Evolutionary conservation across 2,797 vertebrate genomes (phyloP).

Genomic region (Platalea minor): DNA sequence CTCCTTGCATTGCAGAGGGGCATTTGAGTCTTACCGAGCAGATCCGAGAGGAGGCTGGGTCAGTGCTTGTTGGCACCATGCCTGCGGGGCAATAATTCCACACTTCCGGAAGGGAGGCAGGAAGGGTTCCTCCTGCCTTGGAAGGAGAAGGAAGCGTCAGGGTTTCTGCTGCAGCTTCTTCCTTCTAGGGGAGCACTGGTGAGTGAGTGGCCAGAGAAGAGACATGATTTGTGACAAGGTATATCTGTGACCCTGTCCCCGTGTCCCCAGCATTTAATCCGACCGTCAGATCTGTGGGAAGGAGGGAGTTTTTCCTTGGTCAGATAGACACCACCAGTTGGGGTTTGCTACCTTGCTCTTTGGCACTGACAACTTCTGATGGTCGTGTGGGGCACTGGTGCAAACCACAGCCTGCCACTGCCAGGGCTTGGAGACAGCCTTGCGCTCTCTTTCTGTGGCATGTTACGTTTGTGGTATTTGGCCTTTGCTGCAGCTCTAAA

Average conservation of each 20-base stretch:
- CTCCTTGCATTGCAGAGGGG: neutral
- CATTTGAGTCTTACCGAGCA: neutral
- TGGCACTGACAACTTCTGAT: neutral
- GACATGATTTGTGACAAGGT: neutral
- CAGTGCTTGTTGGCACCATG: neutral
- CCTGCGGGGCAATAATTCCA: neutral
- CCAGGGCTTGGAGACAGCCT: neutral
- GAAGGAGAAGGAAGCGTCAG: neutral
- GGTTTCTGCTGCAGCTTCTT: neutral
- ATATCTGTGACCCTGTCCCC: fast-evolving
- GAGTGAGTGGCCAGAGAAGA: neutral
- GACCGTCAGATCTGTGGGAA: neutral
- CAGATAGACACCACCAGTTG: fast-evolving
- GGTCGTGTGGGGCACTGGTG: neutral
- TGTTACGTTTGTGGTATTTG: neutral
- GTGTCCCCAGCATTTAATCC: neutral
- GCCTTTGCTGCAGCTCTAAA: neutral
- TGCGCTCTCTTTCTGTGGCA: neutral
- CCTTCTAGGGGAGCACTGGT: neutral
- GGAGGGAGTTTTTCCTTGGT: neutral
- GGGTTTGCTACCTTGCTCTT: neutral
- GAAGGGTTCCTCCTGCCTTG: neutral
- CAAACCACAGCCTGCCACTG: neutral
- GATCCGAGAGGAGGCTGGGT: neutral
- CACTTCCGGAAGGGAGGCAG: neutral